These are phyloP conservation scores for Bombus difficillimus DNA, from an alignment of 1,140 invertebrate genomes.

Conservation along the genomic window DNA sequence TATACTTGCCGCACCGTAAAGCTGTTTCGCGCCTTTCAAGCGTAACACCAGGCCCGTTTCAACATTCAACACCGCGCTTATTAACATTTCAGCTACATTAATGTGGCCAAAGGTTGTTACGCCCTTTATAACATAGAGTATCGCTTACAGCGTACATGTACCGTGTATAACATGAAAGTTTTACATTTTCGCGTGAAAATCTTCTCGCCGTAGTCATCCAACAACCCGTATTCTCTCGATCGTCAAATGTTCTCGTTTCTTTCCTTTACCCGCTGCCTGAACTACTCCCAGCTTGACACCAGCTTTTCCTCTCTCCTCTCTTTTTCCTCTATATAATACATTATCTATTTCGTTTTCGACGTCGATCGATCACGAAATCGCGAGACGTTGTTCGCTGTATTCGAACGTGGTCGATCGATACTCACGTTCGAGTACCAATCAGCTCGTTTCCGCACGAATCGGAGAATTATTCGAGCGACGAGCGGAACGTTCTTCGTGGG, in stretches of 20 bases:
- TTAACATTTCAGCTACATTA: slow-evolving; percentile 9
- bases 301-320: neutral
- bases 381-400: neutral
- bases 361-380: slow-evolving; percentile 8
- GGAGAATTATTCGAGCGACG: slow-evolving; percentile 61
- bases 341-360: neutral
- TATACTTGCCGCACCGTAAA: neutral
- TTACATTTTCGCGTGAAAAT: neutral
- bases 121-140: neutral
- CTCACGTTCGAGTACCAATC: slow-evolving; percentile 54
- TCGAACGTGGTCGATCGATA: slow-evolving; percentile 27
- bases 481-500: slow-evolving; percentile 40
- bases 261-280: neutral
- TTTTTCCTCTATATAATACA: neutral
- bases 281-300: neutral
- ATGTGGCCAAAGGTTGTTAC: neutral
- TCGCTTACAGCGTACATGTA: neutral
- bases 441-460: slow-evolving; percentile 63
- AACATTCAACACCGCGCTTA: neutral
- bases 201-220: neutral
- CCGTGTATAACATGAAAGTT: slow-evolving; percentile 1
- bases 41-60: neutral
- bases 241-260: slow-evolving; percentile 13
- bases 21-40: neutral
- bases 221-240: neutral